A percentile compares a stretch with the other conserved stretches of the same genome.
Evolutionary conservation across 92 coral and sea anemone species (phyloP).

Genomic region (Isaurus tuberculatus): DNA sequence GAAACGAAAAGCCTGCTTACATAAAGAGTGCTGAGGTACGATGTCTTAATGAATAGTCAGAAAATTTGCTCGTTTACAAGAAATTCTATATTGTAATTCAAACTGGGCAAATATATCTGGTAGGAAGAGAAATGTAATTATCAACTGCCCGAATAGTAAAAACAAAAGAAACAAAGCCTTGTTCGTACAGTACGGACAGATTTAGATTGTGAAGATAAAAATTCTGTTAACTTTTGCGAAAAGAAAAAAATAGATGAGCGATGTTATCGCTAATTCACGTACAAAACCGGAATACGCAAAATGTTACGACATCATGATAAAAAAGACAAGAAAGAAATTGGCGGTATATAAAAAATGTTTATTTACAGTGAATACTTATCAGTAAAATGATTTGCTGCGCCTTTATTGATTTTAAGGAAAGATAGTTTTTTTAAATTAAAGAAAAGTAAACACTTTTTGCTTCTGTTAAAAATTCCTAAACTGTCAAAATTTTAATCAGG

Average conservation of each 20-base stretch:
- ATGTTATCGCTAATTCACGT: constrained; percentile 22
- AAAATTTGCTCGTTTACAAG: constrained; percentile 3
- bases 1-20: constrained; percentile 5
- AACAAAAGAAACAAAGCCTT: constrained; percentile 17
- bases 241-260: background rate
- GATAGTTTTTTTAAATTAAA: background rate
- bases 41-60: constrained; percentile 2
- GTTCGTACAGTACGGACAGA: constrained; percentile 11
- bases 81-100: background rate
- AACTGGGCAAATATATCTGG: constrained; percentile 1
- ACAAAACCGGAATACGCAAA: constrained; percentile 27
- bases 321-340: background rate
- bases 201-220: constrained; percentile 27
- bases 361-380: constrained; percentile 21
- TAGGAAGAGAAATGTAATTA: background rate
- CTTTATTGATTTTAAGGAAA: constrained; percentile 8
- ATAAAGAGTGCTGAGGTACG: background rate
- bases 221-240: constrained; percentile 11
- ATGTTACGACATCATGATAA: constrained; percentile 17
- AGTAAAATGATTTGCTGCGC: constrained; percentile 23
- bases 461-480: background rate
- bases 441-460: background rate
- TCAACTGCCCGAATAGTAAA: constrained; percentile 25
- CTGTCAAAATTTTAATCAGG: constrained; percentile 2
- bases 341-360: constrained; percentile 26